phyloP scores from a whole-genome alignment of 2,888 invertebrate species.

The Calameuta filiformis region DNA sequence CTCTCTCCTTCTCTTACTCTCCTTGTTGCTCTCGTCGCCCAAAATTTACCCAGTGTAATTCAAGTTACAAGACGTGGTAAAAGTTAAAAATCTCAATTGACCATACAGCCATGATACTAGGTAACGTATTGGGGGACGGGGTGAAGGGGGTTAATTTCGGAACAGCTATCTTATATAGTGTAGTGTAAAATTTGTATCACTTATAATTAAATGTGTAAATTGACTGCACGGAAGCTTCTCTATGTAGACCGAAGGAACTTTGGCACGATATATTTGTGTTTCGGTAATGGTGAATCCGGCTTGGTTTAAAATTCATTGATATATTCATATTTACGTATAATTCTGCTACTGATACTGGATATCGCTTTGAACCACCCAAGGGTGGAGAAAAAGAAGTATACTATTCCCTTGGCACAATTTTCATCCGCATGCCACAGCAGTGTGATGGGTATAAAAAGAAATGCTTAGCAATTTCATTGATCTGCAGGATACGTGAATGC shows the following conservation, averaged over 20 bases:
- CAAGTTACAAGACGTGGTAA: background rate
- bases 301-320: background rate
- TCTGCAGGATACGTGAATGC: background rate
- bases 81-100: no score
- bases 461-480: background rate
- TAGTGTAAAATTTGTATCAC: background rate
- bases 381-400: background rate
- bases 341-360: background rate
- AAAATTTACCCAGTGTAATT: background rate
- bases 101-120: no score
- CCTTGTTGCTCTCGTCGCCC: background rate
- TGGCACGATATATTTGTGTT: background rate
- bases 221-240: background rate
- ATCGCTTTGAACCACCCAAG: background rate
- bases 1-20: background rate
- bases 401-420: background rate
- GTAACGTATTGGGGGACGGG: no score
- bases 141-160: background rate
- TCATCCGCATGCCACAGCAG: background rate
- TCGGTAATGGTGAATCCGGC: background rate
- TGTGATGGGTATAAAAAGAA: background rate
- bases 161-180: background rate
- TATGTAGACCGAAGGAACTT: background rate
- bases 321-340: background rate
- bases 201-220: background rate